These are phyloP conservation scores for Shinisaurus crocodilurus DNA, from an alignment of 2,113 vertebrate genomes.

Conservation along the genomic window DNA sequence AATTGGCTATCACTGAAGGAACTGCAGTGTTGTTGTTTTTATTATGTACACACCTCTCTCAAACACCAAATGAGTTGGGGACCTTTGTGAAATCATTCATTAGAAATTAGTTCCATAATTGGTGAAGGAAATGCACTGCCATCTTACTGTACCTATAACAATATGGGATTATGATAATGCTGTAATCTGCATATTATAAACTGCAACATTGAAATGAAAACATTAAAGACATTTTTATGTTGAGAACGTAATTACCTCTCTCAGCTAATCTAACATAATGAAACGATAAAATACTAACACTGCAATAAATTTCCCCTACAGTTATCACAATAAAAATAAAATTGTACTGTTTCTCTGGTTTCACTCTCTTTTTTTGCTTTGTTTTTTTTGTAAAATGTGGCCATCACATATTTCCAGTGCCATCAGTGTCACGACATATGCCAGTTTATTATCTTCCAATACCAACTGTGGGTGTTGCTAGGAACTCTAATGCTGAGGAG, in stretches of 20 bases:
- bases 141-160: constrained; percentile 67
- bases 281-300: constrained; percentile 69
- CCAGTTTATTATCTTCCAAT: constrained; percentile 66
- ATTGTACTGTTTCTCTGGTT: constrained; percentile 71
- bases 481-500: constrained; percentile 52
- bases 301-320: constrained; percentile 70
- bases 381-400: constrained; percentile 59
- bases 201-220: constrained; percentile 73
- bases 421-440: constrained; percentile 69
- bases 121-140: constrained; percentile 64
- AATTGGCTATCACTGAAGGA: constrained; percentile 50
- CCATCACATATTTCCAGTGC: constrained; percentile 46
- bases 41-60: constrained; percentile 60
- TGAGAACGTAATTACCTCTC: constrained; percentile 75
- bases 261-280: constrained; percentile 70
- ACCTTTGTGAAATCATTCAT: constrained; percentile 67
- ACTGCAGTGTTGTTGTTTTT: constrained; percentile 42
- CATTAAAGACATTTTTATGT: constrained; percentile 71
- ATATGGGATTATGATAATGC: constrained; percentile 70
- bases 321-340: constrained; percentile 79
- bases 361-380: too few species aligned
- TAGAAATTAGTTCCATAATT: constrained; percentile 74
- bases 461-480: constrained; percentile 57
- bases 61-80: constrained; percentile 68
- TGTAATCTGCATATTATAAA: constrained; percentile 70